Conservation (phyloP, 2,797 vertebrate species). For the Lepus townsendii region DNA sequence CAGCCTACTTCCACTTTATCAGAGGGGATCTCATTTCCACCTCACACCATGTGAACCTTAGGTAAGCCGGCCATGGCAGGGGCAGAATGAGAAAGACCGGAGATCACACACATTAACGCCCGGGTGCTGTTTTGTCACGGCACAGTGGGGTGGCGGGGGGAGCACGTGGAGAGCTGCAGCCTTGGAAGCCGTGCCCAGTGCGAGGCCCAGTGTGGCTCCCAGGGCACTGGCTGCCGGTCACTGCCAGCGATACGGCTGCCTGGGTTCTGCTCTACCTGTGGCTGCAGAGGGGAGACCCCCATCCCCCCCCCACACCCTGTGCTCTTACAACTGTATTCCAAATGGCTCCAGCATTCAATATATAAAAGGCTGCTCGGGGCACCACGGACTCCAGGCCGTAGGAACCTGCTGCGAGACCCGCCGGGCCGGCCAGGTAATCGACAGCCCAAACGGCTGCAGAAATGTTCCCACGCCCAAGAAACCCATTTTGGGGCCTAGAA, state of each 20-base stretch:
- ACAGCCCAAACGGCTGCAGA: constrained; percentile 60
- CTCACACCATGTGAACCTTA: constrained; percentile 72
- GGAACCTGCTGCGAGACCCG: constrained; percentile 55
- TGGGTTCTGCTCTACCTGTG: constrained; percentile 68
- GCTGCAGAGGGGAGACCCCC: neutral
- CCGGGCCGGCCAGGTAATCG: constrained; percentile 39
- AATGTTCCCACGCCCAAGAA: constrained; percentile 25
- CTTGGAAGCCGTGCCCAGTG: constrained; percentile 75
- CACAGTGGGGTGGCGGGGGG: constrained; percentile 79
- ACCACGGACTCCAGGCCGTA: neutral
- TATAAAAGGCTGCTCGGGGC: neutral
- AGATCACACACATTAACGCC: constrained; percentile 76
- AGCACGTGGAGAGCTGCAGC: constrained; percentile 77
- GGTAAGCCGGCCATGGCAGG: constrained; percentile 72
- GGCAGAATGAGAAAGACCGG: constrained; percentile 83
- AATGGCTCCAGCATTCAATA: constrained; percentile 36
- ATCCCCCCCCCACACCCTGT: neutral
- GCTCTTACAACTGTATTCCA: constrained; percentile 52
- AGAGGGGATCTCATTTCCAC: constrained; percentile 83
- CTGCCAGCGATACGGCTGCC: constrained; percentile 46
- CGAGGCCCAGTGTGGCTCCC: neutral
- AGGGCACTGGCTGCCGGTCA: no score
- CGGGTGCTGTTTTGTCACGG: constrained; percentile 76
- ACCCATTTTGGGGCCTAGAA: constrained; percentile 36
- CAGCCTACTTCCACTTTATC: constrained; percentile 82